These are phyloP conservation scores for Pyrgus malvae DNA, from an alignment of 2,888 invertebrate genomes.

Conservation along the genomic window DNA sequence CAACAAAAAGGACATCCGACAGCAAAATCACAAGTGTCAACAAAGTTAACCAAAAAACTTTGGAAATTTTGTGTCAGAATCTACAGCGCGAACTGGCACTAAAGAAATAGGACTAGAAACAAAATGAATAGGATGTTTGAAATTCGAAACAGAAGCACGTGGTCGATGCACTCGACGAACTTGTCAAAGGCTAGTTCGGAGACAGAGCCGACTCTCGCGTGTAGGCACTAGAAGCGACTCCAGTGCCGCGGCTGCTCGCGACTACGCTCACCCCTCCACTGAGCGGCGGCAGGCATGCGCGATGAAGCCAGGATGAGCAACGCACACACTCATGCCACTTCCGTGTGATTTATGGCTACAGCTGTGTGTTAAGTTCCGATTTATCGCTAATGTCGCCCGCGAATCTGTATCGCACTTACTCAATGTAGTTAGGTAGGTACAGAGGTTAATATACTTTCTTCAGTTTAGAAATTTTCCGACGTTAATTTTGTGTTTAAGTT, in stretches of 20 bases:
- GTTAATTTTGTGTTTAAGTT: too few relatives aligned
- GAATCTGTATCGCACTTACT: too few relatives aligned
- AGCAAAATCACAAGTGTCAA: neutral
- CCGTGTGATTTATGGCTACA: slow-evolving; percentile 12
- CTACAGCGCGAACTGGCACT: neutral
- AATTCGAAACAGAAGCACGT: neutral
- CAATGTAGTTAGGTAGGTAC: neutral
- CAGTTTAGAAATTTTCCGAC: too few relatives aligned
- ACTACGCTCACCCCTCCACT: slow-evolving; percentile 14
- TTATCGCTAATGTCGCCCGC: slow-evolving; percentile 2
- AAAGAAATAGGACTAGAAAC: too few relatives aligned
- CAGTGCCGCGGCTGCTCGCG: neutral
- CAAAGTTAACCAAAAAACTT: slow-evolving; percentile 1
- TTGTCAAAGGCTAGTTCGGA: slow-evolving; percentile 11
- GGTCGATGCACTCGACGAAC: neutral
- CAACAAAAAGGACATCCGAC: neutral
- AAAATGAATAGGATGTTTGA: neutral
- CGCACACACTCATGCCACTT: slow-evolving; percentile 7
- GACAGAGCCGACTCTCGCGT: slow-evolving; percentile 11
- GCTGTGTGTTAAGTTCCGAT: slow-evolving; percentile 15
- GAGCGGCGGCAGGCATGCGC: slow-evolving; percentile 12
- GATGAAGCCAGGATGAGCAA: neutral
- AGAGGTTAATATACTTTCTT: too few relatives aligned
- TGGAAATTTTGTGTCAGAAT: neutral
- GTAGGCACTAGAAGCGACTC: neutral